A percentile compares a stretch with the other conserved stretches of the same genome.
phyloP scores from a whole-genome alignment of 2,888 invertebrate species.

The Lithophane socia region DNA sequence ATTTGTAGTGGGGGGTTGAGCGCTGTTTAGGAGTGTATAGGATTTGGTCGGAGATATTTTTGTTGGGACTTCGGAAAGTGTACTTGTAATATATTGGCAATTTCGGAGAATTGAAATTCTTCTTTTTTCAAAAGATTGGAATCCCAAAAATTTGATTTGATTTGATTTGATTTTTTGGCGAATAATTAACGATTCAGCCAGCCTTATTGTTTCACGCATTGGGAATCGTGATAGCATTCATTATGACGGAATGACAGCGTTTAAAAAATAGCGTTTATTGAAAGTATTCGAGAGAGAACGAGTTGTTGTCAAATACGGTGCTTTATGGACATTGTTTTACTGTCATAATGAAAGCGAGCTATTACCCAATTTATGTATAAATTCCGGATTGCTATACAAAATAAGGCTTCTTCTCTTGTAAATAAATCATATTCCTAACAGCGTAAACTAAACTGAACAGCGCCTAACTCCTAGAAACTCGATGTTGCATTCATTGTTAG shows the following conservation, averaged over 20 bases:
- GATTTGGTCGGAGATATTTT: not conserved
- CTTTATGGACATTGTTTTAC: not conserved
- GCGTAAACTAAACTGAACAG: slow-evolving; percentile 34
- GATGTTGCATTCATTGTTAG: slow-evolving; percentile 57
- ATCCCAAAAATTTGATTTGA: not conserved
- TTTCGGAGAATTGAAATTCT: not conserved
- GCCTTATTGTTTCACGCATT: not conserved
- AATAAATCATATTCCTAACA: not conserved
- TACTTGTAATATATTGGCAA: not conserved
- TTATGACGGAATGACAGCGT: not conserved
- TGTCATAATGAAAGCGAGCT: not conserved
- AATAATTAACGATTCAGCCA: not conserved
- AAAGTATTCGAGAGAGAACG: not conserved
- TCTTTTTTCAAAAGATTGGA: not conserved
- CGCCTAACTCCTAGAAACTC: slow-evolving; percentile 26
- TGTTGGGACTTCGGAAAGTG: not conserved
- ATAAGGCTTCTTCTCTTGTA: not conserved
- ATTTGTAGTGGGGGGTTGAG: slow-evolving; percentile 14
- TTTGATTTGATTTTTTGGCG: not conserved
- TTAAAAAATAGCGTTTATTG: not conserved
- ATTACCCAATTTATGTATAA: not conserved
- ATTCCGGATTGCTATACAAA: not conserved
- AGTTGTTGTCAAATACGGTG: not conserved
- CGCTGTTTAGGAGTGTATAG: slow-evolving; percentile 43
- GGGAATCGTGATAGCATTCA: not conserved